Conservation (phyloP, 2,797 vertebrate genomes). For the Enteromius trimaculatus region DNA sequence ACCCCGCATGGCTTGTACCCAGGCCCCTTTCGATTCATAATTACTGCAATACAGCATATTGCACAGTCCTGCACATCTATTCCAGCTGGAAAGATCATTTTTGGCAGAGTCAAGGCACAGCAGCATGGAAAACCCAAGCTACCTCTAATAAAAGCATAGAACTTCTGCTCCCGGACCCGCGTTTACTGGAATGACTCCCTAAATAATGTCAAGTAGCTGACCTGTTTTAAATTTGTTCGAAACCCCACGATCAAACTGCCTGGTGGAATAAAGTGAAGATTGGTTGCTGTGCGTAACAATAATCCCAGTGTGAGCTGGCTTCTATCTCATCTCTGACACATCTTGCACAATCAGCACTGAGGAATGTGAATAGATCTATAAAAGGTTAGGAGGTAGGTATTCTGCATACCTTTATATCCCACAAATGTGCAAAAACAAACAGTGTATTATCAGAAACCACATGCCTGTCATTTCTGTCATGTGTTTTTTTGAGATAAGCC, state of each 20-base stretch:
- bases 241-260: conserved; percentile 6
- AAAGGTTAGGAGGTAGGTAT: conserved; percentile 21
- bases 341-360: conserved; percentile 11
- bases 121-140: conserved; percentile 20
- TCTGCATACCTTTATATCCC: conserved; percentile 24
- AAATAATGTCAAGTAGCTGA: conserved; percentile 35
- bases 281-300: conserved; percentile 20
- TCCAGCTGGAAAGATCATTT: conserved; percentile 42
- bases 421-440: conserved; percentile 52
- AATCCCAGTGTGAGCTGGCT: conserved; percentile 26
- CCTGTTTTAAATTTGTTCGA: conserved; percentile 18
- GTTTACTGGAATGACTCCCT: conserved; percentile 17
- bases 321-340: conserved; percentile 35
- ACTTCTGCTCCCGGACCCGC: not conserved
- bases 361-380: conserved; percentile 39
- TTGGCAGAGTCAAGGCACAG: not conserved
- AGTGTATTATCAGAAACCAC: conserved; percentile 34
- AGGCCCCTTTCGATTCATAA: conserved; percentile 24
- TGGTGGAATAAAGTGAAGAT: conserved; percentile 30
- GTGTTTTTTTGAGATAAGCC: conserved; percentile 34
- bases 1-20: not conserved
- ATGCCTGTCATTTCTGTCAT: conserved; percentile 44
- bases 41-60: conserved; percentile 18
- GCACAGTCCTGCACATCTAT: conserved; percentile 21
- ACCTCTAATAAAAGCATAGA: conserved; percentile 14